Evolutionary conservation across 2,888 invertebrate genomes (phyloP).

Genomic region (Conomelus anceps): DNA sequence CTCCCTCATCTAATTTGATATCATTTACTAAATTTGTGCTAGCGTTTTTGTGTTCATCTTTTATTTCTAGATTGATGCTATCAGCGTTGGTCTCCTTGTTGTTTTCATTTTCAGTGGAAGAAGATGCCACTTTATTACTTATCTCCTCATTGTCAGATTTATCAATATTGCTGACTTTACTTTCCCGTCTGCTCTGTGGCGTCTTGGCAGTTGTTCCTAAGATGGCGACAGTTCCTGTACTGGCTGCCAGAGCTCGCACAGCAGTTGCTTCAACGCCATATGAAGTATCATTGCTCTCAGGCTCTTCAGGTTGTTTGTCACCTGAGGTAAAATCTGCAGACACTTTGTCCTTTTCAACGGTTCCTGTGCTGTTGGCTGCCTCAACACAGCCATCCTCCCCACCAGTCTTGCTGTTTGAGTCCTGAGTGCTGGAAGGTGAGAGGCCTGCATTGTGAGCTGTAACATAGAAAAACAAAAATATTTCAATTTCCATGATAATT

Average conservation of each 20-base stretch:
- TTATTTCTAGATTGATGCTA: not conserved
- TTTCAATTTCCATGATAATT: not conserved
- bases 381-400: constrained; percentile 5
- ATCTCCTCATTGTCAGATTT: not conserved
- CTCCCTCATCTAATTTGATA: not conserved
- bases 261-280: constrained; percentile 36
- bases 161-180: not conserved
- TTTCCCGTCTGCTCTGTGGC: constrained; percentile 2
- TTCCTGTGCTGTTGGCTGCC: not conserved
- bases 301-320: constrained; percentile 25
- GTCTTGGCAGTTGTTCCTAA: constrained; percentile 35
- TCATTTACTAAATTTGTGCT: not conserved
- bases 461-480: constrained; percentile 25
- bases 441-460: constrained; percentile 33
- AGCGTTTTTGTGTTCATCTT: not conserved
- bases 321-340: not conserved
- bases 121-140: not conserved
- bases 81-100: constrained; percentile 1
- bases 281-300: constrained; percentile 32
- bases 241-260: constrained; percentile 34
- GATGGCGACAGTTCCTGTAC: constrained; percentile 36
- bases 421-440: constrained; percentile 33
- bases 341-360: constrained; percentile 25
- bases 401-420: constrained; percentile 27
- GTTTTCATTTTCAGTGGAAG: constrained; percentile 16